phyloP scores from a whole-genome alignment of 2,113 vertebrate species.

The Abramis brama region DNA sequence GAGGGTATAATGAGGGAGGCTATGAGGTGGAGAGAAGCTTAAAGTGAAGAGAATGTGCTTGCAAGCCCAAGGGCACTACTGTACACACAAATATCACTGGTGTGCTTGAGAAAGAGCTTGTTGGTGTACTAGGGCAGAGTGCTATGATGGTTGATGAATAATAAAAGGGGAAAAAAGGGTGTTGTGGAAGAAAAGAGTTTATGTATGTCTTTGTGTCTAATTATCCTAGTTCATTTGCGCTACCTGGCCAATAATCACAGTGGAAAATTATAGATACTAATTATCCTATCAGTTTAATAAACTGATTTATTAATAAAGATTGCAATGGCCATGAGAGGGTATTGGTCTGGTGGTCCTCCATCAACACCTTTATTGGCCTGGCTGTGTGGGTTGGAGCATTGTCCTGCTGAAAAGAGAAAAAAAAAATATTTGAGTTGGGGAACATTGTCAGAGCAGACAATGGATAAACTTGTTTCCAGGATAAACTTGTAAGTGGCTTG shows the following conservation, averaged over 20 bases:
- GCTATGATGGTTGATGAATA: slow-evolving; percentile 34
- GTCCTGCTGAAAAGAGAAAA: no score
- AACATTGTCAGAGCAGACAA: no score
- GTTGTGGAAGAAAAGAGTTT: not conserved
- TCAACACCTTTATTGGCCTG: no score
- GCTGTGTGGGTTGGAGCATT: no score
- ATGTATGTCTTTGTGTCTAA: not conserved
- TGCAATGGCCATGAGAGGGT: no score
- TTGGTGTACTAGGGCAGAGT: not conserved
- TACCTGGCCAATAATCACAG: not conserved
- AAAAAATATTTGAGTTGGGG: no score
- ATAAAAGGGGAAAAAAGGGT: not conserved
- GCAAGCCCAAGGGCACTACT: slow-evolving; percentile 43
- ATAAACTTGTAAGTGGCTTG: no score
- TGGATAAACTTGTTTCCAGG: no score
- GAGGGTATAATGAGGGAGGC: slow-evolving; percentile 63
- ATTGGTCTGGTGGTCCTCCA: no score
- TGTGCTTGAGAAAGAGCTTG: not conserved
- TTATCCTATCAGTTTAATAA: no score
- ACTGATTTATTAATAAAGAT: no score
- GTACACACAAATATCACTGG: slow-evolving; percentile 24
- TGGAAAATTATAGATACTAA: no score
- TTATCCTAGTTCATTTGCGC: not conserved
- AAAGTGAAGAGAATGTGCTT: slow-evolving; percentile 51
- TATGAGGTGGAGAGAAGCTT: slow-evolving; percentile 51